Conservation (phyloP, 2,797 vertebrate species). For the Eurystomus glaucurus region DNA sequence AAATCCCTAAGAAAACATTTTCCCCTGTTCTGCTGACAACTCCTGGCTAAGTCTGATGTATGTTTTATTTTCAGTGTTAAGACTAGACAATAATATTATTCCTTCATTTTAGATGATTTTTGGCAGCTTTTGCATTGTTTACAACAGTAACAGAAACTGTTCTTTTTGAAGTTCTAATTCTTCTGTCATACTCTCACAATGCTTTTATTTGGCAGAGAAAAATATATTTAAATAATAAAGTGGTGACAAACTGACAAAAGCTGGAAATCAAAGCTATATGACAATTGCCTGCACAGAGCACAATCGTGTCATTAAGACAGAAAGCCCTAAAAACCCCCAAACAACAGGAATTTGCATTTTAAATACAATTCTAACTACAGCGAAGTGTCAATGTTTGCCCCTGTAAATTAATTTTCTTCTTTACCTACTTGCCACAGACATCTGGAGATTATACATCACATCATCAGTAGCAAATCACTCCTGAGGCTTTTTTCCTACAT, state of each 20-base stretch:
- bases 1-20: background rate
- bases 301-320: slow-evolving; percentile 13
- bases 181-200: background rate
- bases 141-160: background rate
- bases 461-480: slow-evolving; percentile 65
- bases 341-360: slow-evolving; percentile 53
- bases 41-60: background rate
- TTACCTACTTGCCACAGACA: slow-evolving; percentile 71
- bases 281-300: background rate
- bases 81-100: background rate
- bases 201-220: slow-evolving; percentile 29
- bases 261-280: slow-evolving; percentile 33
- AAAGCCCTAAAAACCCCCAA: background rate
- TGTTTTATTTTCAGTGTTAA: slow-evolving; percentile 9
- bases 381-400: background rate
- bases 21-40: background rate
- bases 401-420: slow-evolving; percentile 73
- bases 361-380: slow-evolving; percentile 21
- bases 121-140: background rate
- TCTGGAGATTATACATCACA: slow-evolving; percentile 57
- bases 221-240: slow-evolving; percentile 50
- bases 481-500: slow-evolving; percentile 38
- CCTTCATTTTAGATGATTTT: background rate
- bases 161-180: slow-evolving; percentile 8
- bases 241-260: slow-evolving; percentile 41